Evolutionary conservation across 2,797 vertebrate genomes (phyloP), one percentile per base, ranked within the genome.

Genomic region (Glyptemys insculpta): DNA sequence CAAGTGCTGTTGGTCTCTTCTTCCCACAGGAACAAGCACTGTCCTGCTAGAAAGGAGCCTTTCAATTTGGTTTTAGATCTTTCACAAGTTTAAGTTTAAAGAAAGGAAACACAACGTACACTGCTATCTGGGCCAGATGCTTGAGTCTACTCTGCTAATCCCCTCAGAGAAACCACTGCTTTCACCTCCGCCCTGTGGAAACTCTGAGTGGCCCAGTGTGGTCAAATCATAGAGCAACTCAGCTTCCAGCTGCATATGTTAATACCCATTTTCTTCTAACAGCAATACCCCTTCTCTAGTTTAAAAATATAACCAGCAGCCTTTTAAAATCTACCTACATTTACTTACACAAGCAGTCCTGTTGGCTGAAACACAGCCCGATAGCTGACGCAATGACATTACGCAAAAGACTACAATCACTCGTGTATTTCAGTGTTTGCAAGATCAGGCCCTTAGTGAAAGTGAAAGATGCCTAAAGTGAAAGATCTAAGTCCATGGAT

Each of bases 101-200:
- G 37, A 79, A 79, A 78, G 56, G 76, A 80, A 65, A 14, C 25
- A 41, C 37, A 65, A 56, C 6, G 4, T 4, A 8, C n/a, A 15
- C 47, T 16, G 16, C 76, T 65, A 23, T 62, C 59, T 62, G 44
- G 29, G 21, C 23, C 54, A 47, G 4, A 44, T 78, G n/a, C 74
- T n/a, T n/a, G 47, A 18, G 44, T 34, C 9, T 10, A 21, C 44
- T n/a, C 41, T 2, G 0, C 16, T 6, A n/a, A 9, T 19, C 44
- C 1, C 76, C 4, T 6, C 44, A 27, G 14, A 79, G 15, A 53
- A 59, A 3, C 85, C 56, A 49, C 16, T 2, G 25, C 34, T 25
- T 79, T 47, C 19, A 41, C 54, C 1, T 78, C 41, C 27, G 5
- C 56, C 49, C 12, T 12, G 18, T 37, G 56, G 18, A 41, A 53